Conservation (phyloP, 2,113 vertebrate genomes). For the Vireo altiloquus region DNA sequence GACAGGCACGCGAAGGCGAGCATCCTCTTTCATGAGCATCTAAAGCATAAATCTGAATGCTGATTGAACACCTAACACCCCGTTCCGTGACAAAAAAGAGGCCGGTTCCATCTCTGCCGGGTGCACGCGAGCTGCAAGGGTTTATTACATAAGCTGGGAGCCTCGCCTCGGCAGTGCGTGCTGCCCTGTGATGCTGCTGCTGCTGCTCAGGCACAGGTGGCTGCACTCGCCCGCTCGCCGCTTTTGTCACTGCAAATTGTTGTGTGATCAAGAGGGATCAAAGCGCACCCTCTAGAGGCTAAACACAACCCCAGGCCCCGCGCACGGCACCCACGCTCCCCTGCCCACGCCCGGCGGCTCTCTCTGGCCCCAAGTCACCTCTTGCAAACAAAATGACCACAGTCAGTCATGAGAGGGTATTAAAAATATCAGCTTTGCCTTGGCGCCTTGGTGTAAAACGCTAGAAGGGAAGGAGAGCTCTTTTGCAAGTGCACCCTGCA, state of each 20-base stretch:
- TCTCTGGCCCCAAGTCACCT: neutral
- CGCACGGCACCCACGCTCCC: neutral
- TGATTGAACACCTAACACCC: neutral
- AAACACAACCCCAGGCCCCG: neutral
- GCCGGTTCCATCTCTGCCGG: neutral
- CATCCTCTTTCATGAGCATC: neutral
- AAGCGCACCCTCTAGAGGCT: slow-evolving; percentile 20
- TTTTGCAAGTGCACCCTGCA: neutral
- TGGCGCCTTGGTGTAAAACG: neutral
- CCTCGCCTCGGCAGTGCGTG: neutral
- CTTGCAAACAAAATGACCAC: neutral
- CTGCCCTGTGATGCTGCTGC: neutral
- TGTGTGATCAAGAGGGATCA: neutral
- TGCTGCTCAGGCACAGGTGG: neutral
- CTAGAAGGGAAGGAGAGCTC: neutral
- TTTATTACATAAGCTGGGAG: neutral
- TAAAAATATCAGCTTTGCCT: neutral
- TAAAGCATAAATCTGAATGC: slow-evolving; percentile 31
- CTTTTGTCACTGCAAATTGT: neutral
- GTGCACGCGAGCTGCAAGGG: neutral
- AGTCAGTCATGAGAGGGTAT: accelerated
- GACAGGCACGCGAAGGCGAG: neutral
- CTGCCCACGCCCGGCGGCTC: neutral
- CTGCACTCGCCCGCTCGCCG: neutral
- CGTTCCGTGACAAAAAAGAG: neutral